A percentile compares a stretch with the other conserved stretches of the same genome.
phyloP scores from a whole-genome alignment of 2,888 invertebrate genomes.

The Morinoia aosen region DNA sequence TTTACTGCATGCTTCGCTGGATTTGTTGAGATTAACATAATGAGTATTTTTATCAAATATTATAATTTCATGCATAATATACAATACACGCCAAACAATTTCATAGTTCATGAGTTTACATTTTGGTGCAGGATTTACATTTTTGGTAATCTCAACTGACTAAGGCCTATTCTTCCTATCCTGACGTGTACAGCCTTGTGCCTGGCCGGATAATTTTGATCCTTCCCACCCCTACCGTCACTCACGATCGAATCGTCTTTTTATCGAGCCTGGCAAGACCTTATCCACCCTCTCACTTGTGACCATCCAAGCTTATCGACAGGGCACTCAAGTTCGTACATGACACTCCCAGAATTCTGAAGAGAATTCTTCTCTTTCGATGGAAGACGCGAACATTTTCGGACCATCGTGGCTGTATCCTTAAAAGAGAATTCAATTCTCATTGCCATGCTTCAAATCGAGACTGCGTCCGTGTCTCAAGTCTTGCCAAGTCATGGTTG shows the following conservation, averaged over 20 bases:
- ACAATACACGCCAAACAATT: background rate
- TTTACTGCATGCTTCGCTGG: background rate
- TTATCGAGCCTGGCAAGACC: background rate
- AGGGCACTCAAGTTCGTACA: background rate
- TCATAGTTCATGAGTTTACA: background rate
- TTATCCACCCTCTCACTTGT: conserved; percentile 6
- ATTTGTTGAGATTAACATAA: background rate
- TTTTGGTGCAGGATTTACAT: background rate
- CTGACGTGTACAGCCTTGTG: background rate
- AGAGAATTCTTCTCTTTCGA: background rate
- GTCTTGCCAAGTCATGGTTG: conserved; percentile 23
- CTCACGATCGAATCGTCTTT: background rate
- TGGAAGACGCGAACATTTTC: conserved; percentile 27
- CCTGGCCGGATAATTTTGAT: background rate
- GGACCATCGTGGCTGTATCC: conserved; percentile 14
- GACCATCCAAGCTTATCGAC: conserved; percentile 30
- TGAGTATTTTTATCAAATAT: background rate
- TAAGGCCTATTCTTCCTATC: background rate
- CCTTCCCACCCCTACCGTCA: background rate
- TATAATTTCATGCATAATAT: background rate
- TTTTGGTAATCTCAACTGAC: background rate
- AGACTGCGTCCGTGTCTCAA: conserved; percentile 23
- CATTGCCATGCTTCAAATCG: conserved; percentile 27
- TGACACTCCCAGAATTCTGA: background rate
- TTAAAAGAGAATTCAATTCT: conserved; percentile 6